A percentile compares a stretch with the other conserved stretches of the same genome.
Evolutionary conservation across 2,888 invertebrate genomes (phyloP).

Genomic region (Spialia ferax): DNA sequence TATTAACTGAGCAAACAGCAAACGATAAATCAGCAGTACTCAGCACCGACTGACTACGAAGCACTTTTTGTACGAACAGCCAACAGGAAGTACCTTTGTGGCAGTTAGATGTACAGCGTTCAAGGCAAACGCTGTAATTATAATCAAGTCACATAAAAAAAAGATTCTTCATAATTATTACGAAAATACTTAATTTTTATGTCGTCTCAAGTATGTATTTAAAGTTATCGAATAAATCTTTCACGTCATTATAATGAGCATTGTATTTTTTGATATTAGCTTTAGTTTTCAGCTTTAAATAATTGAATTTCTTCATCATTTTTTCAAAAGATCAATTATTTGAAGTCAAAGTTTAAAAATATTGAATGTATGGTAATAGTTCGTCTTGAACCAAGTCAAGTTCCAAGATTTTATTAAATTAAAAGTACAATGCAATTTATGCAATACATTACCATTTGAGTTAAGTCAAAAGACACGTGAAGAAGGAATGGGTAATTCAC

Average conservation of each 20-base stretch:
- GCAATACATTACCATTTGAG: background rate
- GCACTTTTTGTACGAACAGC: slow-evolving; percentile 15
- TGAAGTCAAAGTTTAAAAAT: too few relatives aligned
- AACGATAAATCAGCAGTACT: background rate
- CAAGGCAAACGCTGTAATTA: slow-evolving; percentile 33
- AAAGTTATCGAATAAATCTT: slow-evolving; percentile 18
- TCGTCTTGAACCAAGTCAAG: background rate
- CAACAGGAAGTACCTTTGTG: slow-evolving; percentile 19
- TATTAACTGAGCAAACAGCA: background rate
- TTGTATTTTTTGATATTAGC: background rate
- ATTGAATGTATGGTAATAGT: too few relatives aligned
- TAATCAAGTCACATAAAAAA: slow-evolving; percentile 22
- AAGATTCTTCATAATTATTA: slow-evolving; percentile 20
- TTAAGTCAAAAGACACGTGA: background rate
- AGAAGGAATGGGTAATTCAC: background rate
- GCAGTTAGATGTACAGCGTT: slow-evolving; percentile 24
- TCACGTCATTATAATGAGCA: background rate
- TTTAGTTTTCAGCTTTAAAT: background rate
- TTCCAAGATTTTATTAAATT: background rate
- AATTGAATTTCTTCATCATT: background rate
- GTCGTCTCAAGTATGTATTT: slow-evolving; percentile 9
- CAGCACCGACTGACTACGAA: background rate
- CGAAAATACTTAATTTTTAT: slow-evolving; percentile 17
- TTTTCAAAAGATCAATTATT: background rate
- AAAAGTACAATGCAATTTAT: background rate